Percentiles rank a stretch among this genome's conserved stretches.
These are phyloP conservation scores for Orientallactaga sibirica DNA, from an alignment of 2,797 vertebrate genomes.

Conservation along the genomic window DNA sequence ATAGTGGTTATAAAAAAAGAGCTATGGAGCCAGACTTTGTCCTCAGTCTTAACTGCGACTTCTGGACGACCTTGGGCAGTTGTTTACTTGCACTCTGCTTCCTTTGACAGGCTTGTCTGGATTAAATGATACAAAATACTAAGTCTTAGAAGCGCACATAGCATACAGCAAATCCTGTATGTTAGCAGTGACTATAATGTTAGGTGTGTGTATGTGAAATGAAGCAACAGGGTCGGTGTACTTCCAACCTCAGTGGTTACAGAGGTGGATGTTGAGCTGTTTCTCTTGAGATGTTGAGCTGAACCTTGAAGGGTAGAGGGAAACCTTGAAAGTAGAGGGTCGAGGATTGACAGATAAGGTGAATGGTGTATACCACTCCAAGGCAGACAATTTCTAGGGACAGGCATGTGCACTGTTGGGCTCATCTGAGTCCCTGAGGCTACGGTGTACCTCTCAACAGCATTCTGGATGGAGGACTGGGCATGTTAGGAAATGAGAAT, in stretches of 20 bases:
- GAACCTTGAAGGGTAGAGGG: background rate
- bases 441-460: background rate
- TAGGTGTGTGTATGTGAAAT: background rate
- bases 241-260: background rate
- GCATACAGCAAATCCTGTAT: background rate
- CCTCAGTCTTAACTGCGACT: background rate
- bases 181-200: background rate
- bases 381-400: background rate
- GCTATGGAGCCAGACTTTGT: background rate
- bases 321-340: background rate
- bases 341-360: background rate
- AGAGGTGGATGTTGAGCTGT: constrained; percentile 7
- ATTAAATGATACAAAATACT: constrained; percentile 20
- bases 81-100: background rate
- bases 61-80: background rate
- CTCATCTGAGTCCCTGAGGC: background rate
- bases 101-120: constrained; percentile 10
- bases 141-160: constrained; percentile 22
- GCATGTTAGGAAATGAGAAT: background rate
- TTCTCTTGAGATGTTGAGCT: constrained; percentile 47
- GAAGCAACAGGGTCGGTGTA: background rate
- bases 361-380: background rate
- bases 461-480: background rate
- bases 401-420: background rate
- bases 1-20: background rate